These are phyloP conservation scores for Notodromas monacha DNA, from an alignment of 2,888 invertebrate species.

Conservation along the genomic window DNA sequence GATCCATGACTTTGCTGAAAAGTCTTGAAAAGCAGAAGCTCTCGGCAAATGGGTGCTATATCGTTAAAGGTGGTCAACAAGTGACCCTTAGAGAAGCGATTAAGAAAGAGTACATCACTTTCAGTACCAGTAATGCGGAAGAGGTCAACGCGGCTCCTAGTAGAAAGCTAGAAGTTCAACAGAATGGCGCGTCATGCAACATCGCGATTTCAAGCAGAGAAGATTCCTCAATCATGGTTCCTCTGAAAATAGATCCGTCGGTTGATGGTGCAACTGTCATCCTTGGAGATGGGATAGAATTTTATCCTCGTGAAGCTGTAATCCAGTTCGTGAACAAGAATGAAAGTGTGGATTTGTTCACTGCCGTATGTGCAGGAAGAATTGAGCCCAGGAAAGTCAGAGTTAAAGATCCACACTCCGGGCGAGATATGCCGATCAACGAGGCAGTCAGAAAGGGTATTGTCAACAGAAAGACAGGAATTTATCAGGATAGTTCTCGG, in stretches of 20 bases:
- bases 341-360: constrained; percentile 25
- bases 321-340: background rate
- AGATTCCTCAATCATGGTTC: too few species aligned
- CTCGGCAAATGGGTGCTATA: constrained; percentile 41
- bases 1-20: constrained; percentile 26
- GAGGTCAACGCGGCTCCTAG: too few species aligned
- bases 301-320: constrained; percentile 1
- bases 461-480: constrained; percentile 32
- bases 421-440: constrained; percentile 24
- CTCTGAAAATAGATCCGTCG: too few species aligned
- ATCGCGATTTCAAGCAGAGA: background rate
- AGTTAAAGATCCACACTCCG: constrained; percentile 30
- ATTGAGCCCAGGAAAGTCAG: constrained; percentile 31
- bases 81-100: constrained; percentile 14
- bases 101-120: constrained; percentile 11
- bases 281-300: constrained; percentile 1
- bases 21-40: constrained; percentile 45
- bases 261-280: too few species aligned
- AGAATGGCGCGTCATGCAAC: too few species aligned
- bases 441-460: constrained; percentile 44
- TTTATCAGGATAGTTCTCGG: constrained; percentile 30
- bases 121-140: constrained; percentile 10
- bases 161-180: too few species aligned
- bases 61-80: constrained; percentile 14
- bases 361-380: constrained; percentile 39